Conservation (phyloP, 2,888 invertebrate genomes). For the Lapara coniferarum region DNA sequence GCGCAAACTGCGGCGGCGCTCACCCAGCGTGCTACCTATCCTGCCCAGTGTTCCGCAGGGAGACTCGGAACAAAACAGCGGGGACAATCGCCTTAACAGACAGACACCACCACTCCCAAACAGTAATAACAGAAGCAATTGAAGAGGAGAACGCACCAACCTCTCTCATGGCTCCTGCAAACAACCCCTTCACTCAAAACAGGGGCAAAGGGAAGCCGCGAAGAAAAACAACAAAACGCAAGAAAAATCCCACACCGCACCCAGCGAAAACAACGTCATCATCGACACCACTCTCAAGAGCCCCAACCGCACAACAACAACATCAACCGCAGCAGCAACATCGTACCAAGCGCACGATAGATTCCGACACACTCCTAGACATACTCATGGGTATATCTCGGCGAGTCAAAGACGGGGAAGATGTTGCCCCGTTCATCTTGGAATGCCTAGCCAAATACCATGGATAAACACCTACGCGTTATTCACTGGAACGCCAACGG, state of each 20-base stretch:
- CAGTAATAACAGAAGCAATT: too few relatives aligned
- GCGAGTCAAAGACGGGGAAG: too few relatives aligned
- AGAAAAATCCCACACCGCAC: neutral
- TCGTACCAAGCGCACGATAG: neutral
- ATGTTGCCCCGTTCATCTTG: too few relatives aligned
- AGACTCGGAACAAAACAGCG: constrained; percentile 24
- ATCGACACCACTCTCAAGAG: too few relatives aligned
- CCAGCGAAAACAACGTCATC: neutral
- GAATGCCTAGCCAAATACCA: too few relatives aligned
- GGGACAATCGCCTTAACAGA: too few relatives aligned
- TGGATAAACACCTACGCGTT: too few relatives aligned
- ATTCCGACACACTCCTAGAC: neutral
- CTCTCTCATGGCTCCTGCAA: constrained; percentile 24
- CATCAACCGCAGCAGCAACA: neutral
- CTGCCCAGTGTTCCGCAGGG: constrained; percentile 16
- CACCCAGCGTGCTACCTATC: too few relatives aligned
- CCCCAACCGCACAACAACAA: neutral
- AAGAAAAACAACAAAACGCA: neutral
- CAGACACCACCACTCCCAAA: too few relatives aligned
- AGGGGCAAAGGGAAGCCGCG: neutral
- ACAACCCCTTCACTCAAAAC: neutral
- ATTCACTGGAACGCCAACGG: too few relatives aligned
- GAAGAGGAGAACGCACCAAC: neutral
- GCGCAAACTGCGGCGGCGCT: constrained; percentile 31
- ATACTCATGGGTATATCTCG: too few relatives aligned